Conservation (phyloP, 2,797 vertebrate genomes). For the Nasua narica region DNA sequence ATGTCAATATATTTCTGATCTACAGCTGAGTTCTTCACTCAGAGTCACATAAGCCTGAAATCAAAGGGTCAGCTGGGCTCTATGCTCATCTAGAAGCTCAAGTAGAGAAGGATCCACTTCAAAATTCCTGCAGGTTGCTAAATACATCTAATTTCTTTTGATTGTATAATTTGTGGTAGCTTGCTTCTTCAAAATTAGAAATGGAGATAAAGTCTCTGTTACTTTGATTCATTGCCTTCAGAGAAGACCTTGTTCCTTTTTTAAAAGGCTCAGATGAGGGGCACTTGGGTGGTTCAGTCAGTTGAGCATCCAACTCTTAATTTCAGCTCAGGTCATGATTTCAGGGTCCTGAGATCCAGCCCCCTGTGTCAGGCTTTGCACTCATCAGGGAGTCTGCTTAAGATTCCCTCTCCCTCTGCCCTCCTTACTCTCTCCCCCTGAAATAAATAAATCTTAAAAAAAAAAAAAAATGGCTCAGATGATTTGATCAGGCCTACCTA, state of each 20-base stretch:
- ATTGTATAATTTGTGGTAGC: background rate
- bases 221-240: background rate
- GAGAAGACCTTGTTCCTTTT: background rate
- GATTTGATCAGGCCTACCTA: background rate
- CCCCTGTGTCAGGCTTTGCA: background rate
- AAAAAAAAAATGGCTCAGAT: background rate
- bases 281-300: fast-evolving
- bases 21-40: background rate
- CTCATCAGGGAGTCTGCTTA: background rate
- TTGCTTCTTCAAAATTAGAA: background rate
- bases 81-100: background rate
- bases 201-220: background rate
- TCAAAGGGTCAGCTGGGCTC: background rate
- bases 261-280: background rate
- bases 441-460: background rate
- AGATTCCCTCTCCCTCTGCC: background rate
- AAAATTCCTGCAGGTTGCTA: background rate
- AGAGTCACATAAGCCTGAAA: background rate
- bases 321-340: background rate
- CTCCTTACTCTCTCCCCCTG: background rate
- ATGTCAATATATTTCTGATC: background rate
- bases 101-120: background rate
- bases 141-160: background rate
- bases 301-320: background rate
- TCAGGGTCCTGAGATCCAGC: background rate